These are phyloP conservation scores for Apamea monoglypha DNA, from an alignment of 2,888 invertebrate genomes.

Conservation along the genomic window DNA sequence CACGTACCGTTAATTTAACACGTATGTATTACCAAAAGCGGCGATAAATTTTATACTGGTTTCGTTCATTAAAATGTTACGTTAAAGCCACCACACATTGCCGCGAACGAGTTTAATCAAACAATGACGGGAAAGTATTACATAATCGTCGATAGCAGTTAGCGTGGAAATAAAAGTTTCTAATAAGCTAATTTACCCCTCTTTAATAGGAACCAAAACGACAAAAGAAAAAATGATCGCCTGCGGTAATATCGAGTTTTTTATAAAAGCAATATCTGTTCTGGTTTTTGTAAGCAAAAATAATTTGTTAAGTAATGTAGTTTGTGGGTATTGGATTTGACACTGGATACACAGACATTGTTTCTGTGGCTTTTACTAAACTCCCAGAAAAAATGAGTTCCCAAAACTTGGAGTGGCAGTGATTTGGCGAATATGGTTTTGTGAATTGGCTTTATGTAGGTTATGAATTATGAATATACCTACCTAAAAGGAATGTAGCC, in stretches of 20 bases:
- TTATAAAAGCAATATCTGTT: background rate
- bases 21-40: slow-evolving; percentile 14
- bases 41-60: slow-evolving; percentile 31
- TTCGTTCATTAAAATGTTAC: slow-evolving; percentile 38
- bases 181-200: slow-evolving; percentile 46
- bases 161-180: slow-evolving; percentile 46
- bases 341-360: background rate
- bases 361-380: background rate
- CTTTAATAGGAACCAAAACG: slow-evolving; percentile 17
- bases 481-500: background rate
- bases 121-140: slow-evolving; percentile 34
- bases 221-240: slow-evolving; percentile 15
- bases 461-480: background rate
- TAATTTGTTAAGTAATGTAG: background rate
- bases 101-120: slow-evolving; percentile 30
- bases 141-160: slow-evolving; percentile 16
- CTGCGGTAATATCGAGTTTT: background rate
- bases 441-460: background rate
- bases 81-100: slow-evolving; percentile 20
- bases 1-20: slow-evolving; percentile 25
- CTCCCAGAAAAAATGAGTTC: background rate
- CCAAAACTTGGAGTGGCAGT: background rate
- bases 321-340: background rate
- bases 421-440: background rate
- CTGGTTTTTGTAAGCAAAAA: background rate